These are phyloP conservation scores for Tetragnatha versicolor DNA, from an alignment of 1,140 invertebrate genomes.

Conservation along the genomic window DNA sequence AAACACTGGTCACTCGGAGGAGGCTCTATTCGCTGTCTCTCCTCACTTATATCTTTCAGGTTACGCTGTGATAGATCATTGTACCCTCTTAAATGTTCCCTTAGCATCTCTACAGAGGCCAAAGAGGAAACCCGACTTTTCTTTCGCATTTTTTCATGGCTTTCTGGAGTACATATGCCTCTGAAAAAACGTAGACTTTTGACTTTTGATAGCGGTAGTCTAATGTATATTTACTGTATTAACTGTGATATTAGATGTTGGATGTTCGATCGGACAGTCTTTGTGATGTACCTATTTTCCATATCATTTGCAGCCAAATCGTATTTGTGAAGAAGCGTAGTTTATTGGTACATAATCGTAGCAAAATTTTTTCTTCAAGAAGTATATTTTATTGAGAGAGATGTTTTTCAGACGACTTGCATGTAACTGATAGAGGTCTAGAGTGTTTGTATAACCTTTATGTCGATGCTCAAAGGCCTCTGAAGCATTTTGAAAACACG, in stretches of 20 bases:
- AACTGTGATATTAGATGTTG: constrained; percentile 55
- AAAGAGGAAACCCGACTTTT: constrained; percentile 46
- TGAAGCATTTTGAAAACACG: too few relatives aligned
- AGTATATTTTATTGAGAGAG: neutral
- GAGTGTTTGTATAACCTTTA: too few relatives aligned
- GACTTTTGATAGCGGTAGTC: constrained; percentile 44
- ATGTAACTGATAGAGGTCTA: too few relatives aligned
- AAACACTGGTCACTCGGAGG: constrained; percentile 17
- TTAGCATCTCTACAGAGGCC: constrained; percentile 44
- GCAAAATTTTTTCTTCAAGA: too few relatives aligned
- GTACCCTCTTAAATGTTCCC: constrained; percentile 51
- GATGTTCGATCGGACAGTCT: constrained; percentile 24
- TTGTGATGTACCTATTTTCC: constrained; percentile 22
- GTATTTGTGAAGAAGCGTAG: neutral
- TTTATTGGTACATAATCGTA: neutral
- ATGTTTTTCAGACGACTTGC: too few relatives aligned
- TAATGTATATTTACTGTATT: constrained; percentile 54
- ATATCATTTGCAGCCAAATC: constrained; percentile 42
- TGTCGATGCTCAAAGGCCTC: too few relatives aligned
- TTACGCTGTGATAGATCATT: constrained; percentile 53
- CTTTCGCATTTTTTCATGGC: neutral
- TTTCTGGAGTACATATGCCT: constrained; percentile 4
- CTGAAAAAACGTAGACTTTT: neutral
- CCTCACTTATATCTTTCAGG: constrained; percentile 50
- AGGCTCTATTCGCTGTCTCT: constrained; percentile 25